Percentiles rank a stretch among this genome's conserved stretches.
These are phyloP conservation scores for Neogobius melanostomus DNA, from an alignment of 2,113 vertebrate species.

Conservation along the genomic window DNA sequence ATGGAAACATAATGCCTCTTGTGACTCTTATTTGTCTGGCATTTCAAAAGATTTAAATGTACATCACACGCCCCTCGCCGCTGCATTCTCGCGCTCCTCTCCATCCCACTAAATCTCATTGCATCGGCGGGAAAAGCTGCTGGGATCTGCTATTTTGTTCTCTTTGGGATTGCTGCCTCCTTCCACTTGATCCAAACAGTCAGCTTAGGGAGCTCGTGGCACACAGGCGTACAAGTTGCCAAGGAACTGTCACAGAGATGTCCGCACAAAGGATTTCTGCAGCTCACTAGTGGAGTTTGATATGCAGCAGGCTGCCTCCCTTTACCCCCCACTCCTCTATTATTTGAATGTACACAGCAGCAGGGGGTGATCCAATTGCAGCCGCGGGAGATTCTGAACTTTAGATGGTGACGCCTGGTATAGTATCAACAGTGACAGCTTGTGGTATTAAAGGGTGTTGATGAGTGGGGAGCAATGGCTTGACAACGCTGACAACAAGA, in stretches of 20 bases:
- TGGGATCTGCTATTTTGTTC: conserved; percentile 75
- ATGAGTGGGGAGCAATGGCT: conserved; percentile 33
- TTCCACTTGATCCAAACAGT: conserved; percentile 74
- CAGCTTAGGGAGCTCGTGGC: conserved; percentile 71
- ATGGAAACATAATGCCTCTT: conserved; percentile 62
- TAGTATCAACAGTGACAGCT: conserved; percentile 55
- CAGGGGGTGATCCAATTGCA: conserved; percentile 61
- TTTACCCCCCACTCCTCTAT: conserved; percentile 36
- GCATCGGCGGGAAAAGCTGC: conserved; percentile 71
- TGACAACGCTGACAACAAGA: conserved; percentile 41
- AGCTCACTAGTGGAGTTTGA: conserved; percentile 66
- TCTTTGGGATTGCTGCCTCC: conserved; percentile 73
- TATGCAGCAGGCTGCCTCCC: conserved; percentile 59
- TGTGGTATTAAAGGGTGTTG: conserved; percentile 41
- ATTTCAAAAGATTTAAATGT: conserved; percentile 71
- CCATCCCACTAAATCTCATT: conserved; percentile 69
- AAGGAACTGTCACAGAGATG: conserved; percentile 73
- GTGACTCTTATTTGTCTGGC: conserved; percentile 67
- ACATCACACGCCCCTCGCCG: conserved; percentile 39
- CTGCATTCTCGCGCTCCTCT: conserved; percentile 34
- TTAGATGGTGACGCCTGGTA: conserved; percentile 38
- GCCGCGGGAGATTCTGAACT: conserved; percentile 38
- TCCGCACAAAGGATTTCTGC: conserved; percentile 69
- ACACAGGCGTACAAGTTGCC: conserved; percentile 69
- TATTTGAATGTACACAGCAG: conserved; percentile 65